Conservation (phyloP, 1,140 invertebrate genomes). For the Teleopsis dalmanni region DNA sequence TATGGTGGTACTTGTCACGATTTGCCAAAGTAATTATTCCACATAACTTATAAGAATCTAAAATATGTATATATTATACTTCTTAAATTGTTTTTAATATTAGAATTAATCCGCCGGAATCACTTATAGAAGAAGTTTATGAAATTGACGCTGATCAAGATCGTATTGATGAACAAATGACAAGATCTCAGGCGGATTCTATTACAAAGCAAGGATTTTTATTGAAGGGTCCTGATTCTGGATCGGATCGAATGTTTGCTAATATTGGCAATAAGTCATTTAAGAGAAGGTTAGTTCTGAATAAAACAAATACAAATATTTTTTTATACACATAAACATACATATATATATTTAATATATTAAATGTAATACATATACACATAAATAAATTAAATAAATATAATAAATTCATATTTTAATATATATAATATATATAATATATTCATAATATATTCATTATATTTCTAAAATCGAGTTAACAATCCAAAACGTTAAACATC, state of each 20-base stretch:
- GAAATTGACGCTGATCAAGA: slow-evolving; percentile 81
- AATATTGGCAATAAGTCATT: slow-evolving; percentile 84
- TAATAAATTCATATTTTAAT: too few species aligned
- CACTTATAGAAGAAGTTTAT: slow-evolving; percentile 74
- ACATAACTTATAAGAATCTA: neutral
- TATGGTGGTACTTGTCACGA: slow-evolving; percentile 79
- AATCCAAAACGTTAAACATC: too few species aligned
- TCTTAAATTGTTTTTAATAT: neutral
- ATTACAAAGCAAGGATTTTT: slow-evolving; percentile 85
- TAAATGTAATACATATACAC: too few species aligned
- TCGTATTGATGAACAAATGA: slow-evolving; percentile 68
- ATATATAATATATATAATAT: too few species aligned
- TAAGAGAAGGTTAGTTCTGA: slow-evolving; percentile 53
- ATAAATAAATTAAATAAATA: too few species aligned
- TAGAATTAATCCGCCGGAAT: slow-evolving; percentile 41
- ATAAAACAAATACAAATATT: neutral
- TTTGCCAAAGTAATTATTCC: slow-evolving; percentile 64
- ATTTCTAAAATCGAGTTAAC: too few species aligned
- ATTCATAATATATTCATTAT: too few species aligned
- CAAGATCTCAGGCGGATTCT: slow-evolving; percentile 55
- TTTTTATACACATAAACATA: too few species aligned
- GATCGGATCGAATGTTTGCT: slow-evolving; percentile 73
- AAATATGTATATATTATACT: neutral
- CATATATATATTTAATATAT: too few species aligned
- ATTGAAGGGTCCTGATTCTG: slow-evolving; percentile 81